phyloP scores from a whole-genome alignment of 2,113 vertebrate species.

The Psephotus haematonotus region DNA sequence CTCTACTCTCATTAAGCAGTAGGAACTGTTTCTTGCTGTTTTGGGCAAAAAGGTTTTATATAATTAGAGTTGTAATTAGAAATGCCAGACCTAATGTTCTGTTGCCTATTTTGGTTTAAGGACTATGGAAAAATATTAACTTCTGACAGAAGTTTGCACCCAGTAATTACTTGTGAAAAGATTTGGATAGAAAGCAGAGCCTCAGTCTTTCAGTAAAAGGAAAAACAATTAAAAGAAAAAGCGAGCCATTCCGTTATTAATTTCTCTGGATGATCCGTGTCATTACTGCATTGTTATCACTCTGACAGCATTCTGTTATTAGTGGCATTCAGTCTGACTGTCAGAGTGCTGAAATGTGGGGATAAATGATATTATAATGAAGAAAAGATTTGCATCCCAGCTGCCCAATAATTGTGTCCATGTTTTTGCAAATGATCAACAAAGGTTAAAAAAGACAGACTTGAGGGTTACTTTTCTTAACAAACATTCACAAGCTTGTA shows the following conservation, averaged over 20 bases:
- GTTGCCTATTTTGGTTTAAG: slow-evolving; percentile 47
- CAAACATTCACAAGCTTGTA: background rate
- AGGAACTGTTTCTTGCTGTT: slow-evolving; percentile 60
- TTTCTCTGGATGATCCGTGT: background rate
- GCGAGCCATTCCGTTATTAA: background rate
- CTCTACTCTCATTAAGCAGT: slow-evolving; percentile 62
- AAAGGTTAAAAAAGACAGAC: background rate
- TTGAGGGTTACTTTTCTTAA: background rate
- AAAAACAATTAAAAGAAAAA: slow-evolving; percentile 50
- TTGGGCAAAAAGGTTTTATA: slow-evolving; percentile 60
- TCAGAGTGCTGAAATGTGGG: background rate
- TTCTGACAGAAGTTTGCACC: slow-evolving; percentile 55
- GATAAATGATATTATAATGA: background rate
- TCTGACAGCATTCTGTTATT: background rate
- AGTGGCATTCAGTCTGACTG: background rate
- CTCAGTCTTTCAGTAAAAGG: slow-evolving; percentile 23
- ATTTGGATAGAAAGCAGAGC: slow-evolving; percentile 15
- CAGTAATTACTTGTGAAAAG: slow-evolving; percentile 50
- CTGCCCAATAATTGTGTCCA: background rate
- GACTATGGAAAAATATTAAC: slow-evolving; percentile 18
- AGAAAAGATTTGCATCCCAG: background rate
- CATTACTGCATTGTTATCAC: background rate
- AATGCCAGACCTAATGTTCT: slow-evolving; percentile 66
- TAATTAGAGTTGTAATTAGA: slow-evolving; percentile 72
- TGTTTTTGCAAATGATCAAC: background rate